Percentiles rank a stretch among this genome's conserved stretches.
These are phyloP conservation scores for Cepaea hortensis DNA, from an alignment of 2,888 invertebrate genomes.

Conservation along the genomic window DNA sequence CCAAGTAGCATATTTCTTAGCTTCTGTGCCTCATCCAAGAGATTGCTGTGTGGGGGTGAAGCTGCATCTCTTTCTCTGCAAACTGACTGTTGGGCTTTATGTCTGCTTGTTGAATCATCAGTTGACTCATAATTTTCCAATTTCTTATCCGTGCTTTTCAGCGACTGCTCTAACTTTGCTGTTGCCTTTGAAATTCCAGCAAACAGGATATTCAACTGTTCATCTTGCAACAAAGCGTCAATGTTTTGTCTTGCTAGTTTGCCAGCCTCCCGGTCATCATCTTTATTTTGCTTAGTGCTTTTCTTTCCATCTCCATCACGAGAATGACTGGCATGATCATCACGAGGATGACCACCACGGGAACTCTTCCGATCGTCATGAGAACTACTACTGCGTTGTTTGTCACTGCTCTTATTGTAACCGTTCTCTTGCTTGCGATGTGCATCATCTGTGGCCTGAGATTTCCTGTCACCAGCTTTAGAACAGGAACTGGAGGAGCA, in stretches of 20 bases:
- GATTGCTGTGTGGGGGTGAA: neutral
- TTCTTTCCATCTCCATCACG: neutral
- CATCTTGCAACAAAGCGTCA: constrained; percentile 44
- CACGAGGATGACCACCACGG: no score
- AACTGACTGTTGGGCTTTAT: neutral
- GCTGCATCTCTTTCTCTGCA: neutral
- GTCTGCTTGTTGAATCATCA: neutral
- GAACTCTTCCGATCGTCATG: no score
- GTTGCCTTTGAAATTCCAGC: constrained; percentile 49
- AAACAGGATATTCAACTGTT: constrained; percentile 47
- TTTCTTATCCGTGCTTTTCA: neutral
- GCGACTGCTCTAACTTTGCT: constrained; percentile 43
- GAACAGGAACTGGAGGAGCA: no score
- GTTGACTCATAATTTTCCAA: constrained; percentile 11
- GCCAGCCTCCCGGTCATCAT: neutral
- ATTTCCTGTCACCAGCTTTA: no score
- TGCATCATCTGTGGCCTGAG: no score
- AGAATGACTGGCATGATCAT: no score
- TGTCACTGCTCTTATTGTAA: no score
- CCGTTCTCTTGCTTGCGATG: no score
- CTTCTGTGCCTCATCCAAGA: neutral
- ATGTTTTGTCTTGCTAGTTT: neutral
- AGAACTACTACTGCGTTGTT: no score
- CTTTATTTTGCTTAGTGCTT: neutral
- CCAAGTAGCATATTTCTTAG: neutral